Conservation (phyloP, 2,888 invertebrate genomes). For the Drosophila falleni region DNA sequence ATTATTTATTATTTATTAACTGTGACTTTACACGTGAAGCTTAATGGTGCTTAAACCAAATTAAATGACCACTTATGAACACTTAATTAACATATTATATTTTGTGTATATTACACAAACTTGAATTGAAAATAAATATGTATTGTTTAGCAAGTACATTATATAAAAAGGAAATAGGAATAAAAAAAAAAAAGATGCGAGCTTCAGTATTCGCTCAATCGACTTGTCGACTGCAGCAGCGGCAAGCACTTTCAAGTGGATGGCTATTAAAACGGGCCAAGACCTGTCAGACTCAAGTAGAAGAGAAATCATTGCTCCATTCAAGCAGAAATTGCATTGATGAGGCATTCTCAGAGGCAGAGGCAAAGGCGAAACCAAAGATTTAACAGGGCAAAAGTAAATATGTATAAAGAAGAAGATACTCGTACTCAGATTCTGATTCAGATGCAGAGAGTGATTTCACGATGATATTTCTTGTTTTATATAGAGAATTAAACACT, state of each 20-base stretch:
- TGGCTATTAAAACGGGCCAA: constrained; percentile 72
- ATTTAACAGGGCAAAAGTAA: constrained; percentile 14
- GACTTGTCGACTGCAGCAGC: constrained; percentile 67
- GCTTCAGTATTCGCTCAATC: constrained; percentile 61
- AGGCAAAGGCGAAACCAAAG: constrained; percentile 15
- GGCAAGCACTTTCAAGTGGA: constrained; percentile 55
- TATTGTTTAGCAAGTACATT: not conserved
- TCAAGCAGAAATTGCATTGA: constrained; percentile 64
- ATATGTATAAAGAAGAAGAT: constrained; percentile 10
- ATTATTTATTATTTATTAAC: not conserved
- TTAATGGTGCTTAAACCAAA: constrained; percentile 18
- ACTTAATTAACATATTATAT: constrained; percentile 26
- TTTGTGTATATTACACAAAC: constrained; percentile 4
- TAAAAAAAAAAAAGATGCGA: constrained; percentile 35
- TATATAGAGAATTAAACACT: constrained; percentile 19
- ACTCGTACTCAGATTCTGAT: not conserved
- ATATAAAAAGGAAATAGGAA: constrained; percentile 17
- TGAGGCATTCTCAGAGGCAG: constrained; percentile 25
- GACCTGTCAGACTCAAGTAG: constrained; percentile 70
- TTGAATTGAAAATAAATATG: constrained; percentile 29
- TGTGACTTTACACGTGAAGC: not conserved
- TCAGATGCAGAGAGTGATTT: not conserved
- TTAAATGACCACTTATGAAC: constrained; percentile 11
- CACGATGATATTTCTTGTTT: constrained; percentile 23
- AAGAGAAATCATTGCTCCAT: constrained; percentile 65